Percentiles rank a stretch among this genome's conserved stretches.
Evolutionary conservation across 2,797 vertebrate species (phyloP).

Genomic region (Esox lucius): DNA sequence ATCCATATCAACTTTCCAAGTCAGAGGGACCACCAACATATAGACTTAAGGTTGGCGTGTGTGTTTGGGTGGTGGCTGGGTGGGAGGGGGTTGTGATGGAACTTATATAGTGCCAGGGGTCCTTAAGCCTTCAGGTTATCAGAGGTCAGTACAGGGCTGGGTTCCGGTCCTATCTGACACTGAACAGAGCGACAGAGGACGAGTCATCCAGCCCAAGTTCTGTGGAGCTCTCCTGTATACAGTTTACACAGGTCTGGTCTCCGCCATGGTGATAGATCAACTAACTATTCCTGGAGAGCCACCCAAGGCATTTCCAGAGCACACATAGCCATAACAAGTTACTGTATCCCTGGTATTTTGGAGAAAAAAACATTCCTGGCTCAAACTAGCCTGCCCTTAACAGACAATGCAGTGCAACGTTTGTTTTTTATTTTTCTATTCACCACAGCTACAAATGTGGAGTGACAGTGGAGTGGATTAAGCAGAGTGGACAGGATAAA

Average conservation of each 20-base stretch:
- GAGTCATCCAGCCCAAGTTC: neutral
- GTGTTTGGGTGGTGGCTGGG: neutral
- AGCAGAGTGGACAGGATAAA: constrained; percentile 56
- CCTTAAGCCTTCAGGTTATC: neutral
- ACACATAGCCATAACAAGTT: neutral
- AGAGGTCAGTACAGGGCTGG: neutral
- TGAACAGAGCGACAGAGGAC: neutral
- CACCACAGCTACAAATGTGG: constrained; percentile 47
- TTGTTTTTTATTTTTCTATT: constrained; percentile 37
- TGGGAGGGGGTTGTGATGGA: too few relatives aligned
- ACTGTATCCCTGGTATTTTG: neutral
- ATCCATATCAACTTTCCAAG: neutral
- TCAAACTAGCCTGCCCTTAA: constrained; percentile 42
- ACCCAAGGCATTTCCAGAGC: neutral
- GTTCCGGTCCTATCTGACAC: neutral
- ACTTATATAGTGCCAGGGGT: neutral
- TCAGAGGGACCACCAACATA: neutral
- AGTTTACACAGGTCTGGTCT: neutral
- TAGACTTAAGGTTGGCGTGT: neutral
- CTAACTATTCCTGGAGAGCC: neutral
- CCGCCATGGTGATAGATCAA: neutral
- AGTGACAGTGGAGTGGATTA: constrained; percentile 55
- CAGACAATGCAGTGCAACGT: constrained; percentile 29
- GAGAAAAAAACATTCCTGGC: neutral
- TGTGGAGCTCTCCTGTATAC: neutral